Conservation (phyloP, 1,140 invertebrate species). For the Cylas formicarius region DNA sequence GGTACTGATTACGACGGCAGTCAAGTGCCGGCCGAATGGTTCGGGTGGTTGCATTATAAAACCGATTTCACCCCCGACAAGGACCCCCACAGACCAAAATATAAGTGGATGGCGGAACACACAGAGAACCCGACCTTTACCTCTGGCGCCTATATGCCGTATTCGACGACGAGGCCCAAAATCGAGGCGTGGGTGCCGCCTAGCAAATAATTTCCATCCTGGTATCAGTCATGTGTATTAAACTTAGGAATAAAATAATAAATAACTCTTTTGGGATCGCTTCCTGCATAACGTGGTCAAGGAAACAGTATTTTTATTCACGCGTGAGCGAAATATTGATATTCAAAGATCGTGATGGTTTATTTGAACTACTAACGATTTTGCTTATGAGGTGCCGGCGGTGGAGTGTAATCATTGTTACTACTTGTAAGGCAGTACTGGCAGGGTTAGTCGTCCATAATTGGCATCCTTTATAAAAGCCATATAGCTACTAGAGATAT, state of each 20-base stretch:
- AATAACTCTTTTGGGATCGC: not conserved
- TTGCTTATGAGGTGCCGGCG: too few species aligned
- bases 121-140: slow-evolving; percentile 80
- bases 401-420: too few species aligned
- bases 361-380: too few species aligned
- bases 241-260: not conserved
- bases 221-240: slow-evolving; percentile 1
- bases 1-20: slow-evolving; percentile 88
- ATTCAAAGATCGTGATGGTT: too few species aligned
- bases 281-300: too few species aligned
- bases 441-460: too few species aligned
- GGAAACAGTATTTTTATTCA: too few species aligned
- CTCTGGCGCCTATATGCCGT: slow-evolving; percentile 74
- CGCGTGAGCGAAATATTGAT: too few species aligned
- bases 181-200: slow-evolving; percentile 75
- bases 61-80: slow-evolving; percentile 67
- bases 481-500: too few species aligned
- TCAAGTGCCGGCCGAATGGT: slow-evolving; percentile 89
- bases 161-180: slow-evolving; percentile 78
- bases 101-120: slow-evolving; percentile 82
- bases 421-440: too few species aligned
- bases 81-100: slow-evolving; percentile 65
- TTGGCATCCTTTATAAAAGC: too few species aligned
- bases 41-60: slow-evolving; percentile 78
- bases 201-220: slow-evolving; percentile 23